Percentiles rank a stretch among this genome's conserved stretches.
These are phyloP conservation scores for Alsophila aescularia DNA, from an alignment of 2,888 invertebrate species.

Conservation along the genomic window DNA sequence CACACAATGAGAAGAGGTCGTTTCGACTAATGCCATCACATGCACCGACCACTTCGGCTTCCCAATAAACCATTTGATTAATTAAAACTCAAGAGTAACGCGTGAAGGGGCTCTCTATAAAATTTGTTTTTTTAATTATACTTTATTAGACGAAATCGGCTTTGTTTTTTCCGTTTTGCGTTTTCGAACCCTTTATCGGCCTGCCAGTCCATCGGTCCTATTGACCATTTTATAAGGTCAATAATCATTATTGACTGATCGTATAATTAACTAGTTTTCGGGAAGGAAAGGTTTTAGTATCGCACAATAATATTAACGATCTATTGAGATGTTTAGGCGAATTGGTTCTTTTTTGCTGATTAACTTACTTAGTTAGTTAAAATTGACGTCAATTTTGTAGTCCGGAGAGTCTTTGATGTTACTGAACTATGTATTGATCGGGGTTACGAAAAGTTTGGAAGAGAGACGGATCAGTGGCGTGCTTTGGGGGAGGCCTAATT, in stretches of 20 bases:
- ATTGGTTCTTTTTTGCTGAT: slow-evolving; percentile 39
- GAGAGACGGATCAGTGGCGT: too few species aligned
- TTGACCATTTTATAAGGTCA: slow-evolving; percentile 82
- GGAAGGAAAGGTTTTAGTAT: slow-evolving; percentile 48
- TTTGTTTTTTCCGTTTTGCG: slow-evolving; percentile 70
- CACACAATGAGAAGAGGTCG: slow-evolving; percentile 61
- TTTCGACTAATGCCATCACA: slow-evolving; percentile 62
- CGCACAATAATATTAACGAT: slow-evolving; percentile 36
- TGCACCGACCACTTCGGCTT: slow-evolving; percentile 54
- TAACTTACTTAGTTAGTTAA: slow-evolving; percentile 44
- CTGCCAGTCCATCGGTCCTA: slow-evolving; percentile 61
- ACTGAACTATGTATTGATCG: neutral
- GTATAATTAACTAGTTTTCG: slow-evolving; percentile 76
- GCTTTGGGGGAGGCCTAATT: too few species aligned
- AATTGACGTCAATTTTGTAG: slow-evolving; percentile 37
- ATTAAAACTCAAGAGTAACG: slow-evolving; percentile 70
- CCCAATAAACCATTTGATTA: slow-evolving; percentile 71
- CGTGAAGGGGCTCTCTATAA: slow-evolving; percentile 73
- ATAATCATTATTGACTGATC: slow-evolving; percentile 80
- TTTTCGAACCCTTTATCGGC: slow-evolving; percentile 59
- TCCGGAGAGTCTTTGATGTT: neutral
- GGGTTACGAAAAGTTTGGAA: too few species aligned
- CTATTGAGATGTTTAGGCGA: slow-evolving; percentile 25
- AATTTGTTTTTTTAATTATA: slow-evolving; percentile 79
- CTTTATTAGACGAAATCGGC: slow-evolving; percentile 78